A percentile compares a stretch with the other conserved stretches of the same genome.
phyloP scores from a whole-genome alignment of 2,888 invertebrate species.

The Tachystola acroxantha region DNA sequence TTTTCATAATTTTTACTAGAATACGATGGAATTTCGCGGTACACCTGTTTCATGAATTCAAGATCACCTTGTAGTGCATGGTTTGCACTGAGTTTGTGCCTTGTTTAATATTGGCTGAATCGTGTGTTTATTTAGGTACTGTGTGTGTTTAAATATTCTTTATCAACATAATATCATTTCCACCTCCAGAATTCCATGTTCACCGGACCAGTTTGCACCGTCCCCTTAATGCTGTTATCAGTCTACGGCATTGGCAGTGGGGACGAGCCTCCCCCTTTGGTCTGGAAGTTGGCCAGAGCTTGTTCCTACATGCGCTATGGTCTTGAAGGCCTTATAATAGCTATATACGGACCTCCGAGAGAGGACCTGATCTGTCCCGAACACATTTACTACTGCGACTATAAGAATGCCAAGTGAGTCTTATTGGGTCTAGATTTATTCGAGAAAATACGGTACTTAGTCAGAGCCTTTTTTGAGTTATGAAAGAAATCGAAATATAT shows the following conservation, averaged over 20 bases:
- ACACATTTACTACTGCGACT: slow-evolving; percentile 85
- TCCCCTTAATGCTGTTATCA: slow-evolving; percentile 92
- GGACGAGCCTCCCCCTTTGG: slow-evolving; percentile 81
- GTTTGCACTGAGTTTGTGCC: no score
- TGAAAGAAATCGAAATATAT: background rate
- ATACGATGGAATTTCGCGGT: no score
- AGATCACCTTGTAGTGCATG: no score
- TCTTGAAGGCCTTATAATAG: slow-evolving; percentile 87
- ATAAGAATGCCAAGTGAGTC: slow-evolving; percentile 80
- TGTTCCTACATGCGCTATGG: slow-evolving; percentile 90
- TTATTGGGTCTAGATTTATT: no score
- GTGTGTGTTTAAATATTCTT: no score
- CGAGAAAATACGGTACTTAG: no score
- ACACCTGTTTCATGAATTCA: no score
- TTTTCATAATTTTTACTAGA: no score
- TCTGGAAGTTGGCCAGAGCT: slow-evolving; percentile 88
- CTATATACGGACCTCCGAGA: slow-evolving; percentile 88
- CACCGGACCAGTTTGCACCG: slow-evolving; percentile 90
- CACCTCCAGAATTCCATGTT: slow-evolving; percentile 92
- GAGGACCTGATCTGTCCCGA: slow-evolving; percentile 86
- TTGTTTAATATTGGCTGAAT: no score
- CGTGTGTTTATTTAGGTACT: no score
- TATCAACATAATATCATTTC: no score
- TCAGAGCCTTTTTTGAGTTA: no score
- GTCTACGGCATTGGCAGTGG: slow-evolving; percentile 93